phyloP scores from a whole-genome alignment of 2,888 invertebrate species.

The Pyrochroa serraticornis region DNA sequence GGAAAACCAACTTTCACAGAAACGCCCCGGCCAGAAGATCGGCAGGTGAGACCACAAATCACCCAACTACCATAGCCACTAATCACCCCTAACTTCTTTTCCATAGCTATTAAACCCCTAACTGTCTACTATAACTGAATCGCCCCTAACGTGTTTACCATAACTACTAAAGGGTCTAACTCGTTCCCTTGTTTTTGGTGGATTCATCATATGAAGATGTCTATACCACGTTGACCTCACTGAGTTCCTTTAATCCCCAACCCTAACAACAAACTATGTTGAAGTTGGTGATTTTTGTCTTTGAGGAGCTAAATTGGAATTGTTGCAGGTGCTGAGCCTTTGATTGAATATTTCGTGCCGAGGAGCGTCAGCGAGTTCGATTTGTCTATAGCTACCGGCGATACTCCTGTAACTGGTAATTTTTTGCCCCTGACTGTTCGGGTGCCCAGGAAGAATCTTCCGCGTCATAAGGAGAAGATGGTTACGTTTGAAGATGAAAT shows the following conservation, averaged over 20 bases:
- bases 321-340: constrained; percentile 62
- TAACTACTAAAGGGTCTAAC: too few species aligned
- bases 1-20: constrained; percentile 67
- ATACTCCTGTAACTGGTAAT: constrained; percentile 55
- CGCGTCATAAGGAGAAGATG: constrained; percentile 73
- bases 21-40: constrained; percentile 71
- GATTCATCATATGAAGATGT: too few species aligned
- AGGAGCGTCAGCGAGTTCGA: constrained; percentile 85
- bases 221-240: too few species aligned
- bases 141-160: too few species aligned
- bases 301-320: too few species aligned
- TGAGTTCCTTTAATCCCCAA: too few species aligned
- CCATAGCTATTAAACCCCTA: too few species aligned
- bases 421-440: constrained; percentile 53
- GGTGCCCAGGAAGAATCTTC: constrained; percentile 51
- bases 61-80: neutral
- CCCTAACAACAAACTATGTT: too few species aligned
- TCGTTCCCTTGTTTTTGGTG: too few species aligned
- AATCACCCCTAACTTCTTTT: neutral
- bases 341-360: constrained; percentile 83
- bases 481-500: constrained; percentile 81
- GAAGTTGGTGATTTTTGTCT: too few species aligned
- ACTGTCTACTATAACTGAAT: too few species aligned
- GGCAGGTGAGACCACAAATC: constrained; percentile 47
- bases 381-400: constrained; percentile 68